Evolutionary conservation across 2,797 vertebrate species (phyloP).

Genomic region (Acanthurus leucopareius): DNA sequence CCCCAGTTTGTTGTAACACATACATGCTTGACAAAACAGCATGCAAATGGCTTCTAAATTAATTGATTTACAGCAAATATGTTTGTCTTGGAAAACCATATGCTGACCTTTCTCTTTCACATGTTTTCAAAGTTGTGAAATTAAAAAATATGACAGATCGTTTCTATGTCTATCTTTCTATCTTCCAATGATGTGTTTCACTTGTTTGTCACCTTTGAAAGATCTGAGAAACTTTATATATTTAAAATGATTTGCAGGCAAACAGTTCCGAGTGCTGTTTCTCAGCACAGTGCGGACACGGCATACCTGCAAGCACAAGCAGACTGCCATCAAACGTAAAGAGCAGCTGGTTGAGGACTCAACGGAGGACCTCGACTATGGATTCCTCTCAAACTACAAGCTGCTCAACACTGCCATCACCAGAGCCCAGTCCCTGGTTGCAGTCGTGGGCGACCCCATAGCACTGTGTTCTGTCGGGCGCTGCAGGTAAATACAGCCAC

Average conservation of each 20-base stretch:
- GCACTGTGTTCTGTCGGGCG: constrained; percentile 97
- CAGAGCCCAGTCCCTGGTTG: constrained; percentile 97
- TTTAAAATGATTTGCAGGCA: constrained; percentile 84
- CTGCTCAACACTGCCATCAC: constrained; percentile 99
- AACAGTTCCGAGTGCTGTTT: constrained; percentile 98
- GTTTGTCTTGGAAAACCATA: neutral
- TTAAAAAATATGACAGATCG: neutral
- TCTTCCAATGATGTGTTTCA: neutral
- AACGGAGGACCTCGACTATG: constrained; percentile 97
- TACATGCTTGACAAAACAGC: neutral
- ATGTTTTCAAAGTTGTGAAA: neutral
- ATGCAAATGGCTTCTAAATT: neutral
- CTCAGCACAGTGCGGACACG: constrained; percentile 98
- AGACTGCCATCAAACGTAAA: constrained; percentile 98
- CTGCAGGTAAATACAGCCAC: constrained; percentile 90
- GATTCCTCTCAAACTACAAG: constrained; percentile 99
- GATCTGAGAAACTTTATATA: neutral
- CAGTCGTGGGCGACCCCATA: constrained; percentile 98
- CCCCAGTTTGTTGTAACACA: neutral
- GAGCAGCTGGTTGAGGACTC: constrained; percentile 98
- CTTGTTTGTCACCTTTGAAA: neutral
- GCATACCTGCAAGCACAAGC: constrained; percentile 99
- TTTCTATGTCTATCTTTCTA: neutral
- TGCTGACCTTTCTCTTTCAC: neutral
- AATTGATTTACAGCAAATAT: no score